Percentiles rank a stretch among this genome's conserved stretches.
Conservation (phyloP, 2,797 vertebrate species). For the Hippocampus kuda region DNA sequence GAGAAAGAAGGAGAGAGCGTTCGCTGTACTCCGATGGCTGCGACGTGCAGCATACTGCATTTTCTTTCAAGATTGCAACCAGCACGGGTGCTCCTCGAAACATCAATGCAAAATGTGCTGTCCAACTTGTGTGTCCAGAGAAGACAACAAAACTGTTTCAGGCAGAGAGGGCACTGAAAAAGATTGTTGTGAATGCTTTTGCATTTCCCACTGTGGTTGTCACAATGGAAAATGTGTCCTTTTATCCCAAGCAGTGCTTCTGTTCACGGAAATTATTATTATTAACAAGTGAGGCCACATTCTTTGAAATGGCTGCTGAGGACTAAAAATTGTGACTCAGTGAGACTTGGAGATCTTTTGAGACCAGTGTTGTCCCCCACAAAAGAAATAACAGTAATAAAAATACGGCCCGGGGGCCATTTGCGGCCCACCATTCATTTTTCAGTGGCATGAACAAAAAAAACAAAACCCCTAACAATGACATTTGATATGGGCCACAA, state of each 20-base stretch:
- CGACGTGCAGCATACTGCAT: conserved; percentile 35
- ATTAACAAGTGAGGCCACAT: no score
- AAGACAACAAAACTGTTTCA: conserved; percentile 11
- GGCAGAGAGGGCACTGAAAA: conserved; percentile 17
- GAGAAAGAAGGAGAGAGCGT: conserved; percentile 14
- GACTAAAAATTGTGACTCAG: no score
- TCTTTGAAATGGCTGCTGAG: no score
- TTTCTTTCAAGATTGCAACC: conserved; percentile 49
- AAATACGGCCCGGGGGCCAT: no score
- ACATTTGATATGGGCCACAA: no score
- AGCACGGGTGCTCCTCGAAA: conserved; percentile 19
- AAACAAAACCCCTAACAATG: no score
- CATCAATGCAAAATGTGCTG: conserved; percentile 17
- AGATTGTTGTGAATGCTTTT: background rate
- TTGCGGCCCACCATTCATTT: no score
- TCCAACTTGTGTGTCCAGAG: background rate
- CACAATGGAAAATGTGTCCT: background rate
- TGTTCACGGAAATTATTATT: no score
- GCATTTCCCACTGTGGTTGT: background rate
- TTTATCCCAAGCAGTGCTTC: background rate
- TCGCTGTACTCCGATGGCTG: conserved; percentile 46
- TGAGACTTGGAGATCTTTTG: no score
- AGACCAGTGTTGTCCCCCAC: no score
- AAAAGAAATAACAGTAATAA: no score
- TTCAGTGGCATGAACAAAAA: no score